Conservation (phyloP, 2,888 invertebrate genomes). For the Colletes collaris region DNA sequence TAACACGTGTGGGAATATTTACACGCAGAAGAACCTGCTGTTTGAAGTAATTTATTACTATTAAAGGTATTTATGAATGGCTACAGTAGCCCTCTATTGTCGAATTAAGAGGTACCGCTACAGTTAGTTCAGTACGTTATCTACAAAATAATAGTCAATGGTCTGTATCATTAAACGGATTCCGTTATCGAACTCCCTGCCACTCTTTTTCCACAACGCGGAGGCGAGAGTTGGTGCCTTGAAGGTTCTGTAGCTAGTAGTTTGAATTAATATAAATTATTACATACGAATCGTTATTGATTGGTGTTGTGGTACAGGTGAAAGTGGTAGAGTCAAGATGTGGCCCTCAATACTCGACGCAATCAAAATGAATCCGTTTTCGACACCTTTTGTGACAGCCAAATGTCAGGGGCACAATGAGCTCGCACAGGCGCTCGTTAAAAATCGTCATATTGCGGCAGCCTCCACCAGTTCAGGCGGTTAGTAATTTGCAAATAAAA, state of each 20-base stretch:
- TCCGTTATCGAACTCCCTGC: conserved; percentile 55
- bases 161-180: conserved; percentile 36
- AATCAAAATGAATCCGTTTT: conserved; percentile 82
- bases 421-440: conserved; percentile 75
- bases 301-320: conserved; percentile 58
- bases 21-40: not conserved
- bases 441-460: conserved; percentile 81
- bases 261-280: conserved; percentile 38
- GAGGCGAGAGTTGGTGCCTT: conserved; percentile 68
- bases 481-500: conserved; percentile 64
- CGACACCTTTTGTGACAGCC: conserved; percentile 79
- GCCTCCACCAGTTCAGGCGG: conserved; percentile 80
- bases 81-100: not conserved
- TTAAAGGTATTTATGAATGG: not conserved
- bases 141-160: conserved; percentile 33
- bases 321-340: conserved; percentile 76
- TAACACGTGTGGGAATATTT: not conserved
- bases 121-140: not conserved
- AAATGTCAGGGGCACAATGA: conserved; percentile 80
- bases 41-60: not conserved
- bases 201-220: conserved; percentile 75
- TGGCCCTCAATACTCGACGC: conserved; percentile 82
- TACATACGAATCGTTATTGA: conserved; percentile 25
- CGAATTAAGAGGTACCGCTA: too few species aligned
- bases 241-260: conserved; percentile 53